Conservation (phyloP, 2,113 vertebrate species). For the Symphodus melops region DNA sequence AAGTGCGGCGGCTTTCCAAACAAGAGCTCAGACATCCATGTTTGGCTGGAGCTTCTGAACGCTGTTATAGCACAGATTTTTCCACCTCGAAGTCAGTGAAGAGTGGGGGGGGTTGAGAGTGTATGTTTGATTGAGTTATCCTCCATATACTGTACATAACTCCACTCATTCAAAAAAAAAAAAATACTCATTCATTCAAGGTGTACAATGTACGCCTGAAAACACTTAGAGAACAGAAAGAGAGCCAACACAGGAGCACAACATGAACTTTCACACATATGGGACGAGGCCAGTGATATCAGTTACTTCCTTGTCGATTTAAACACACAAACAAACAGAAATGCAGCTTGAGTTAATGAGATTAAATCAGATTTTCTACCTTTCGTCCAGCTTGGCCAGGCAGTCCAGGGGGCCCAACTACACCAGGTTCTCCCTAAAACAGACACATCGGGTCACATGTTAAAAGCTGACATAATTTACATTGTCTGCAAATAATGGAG, state of each 20-base stretch:
- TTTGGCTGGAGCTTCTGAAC: conserved; percentile 52
- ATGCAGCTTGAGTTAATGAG: conserved; percentile 8
- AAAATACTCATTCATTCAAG: conserved; percentile 8
- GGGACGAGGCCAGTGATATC: neutral
- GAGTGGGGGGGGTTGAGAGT: neutral
- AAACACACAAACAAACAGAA: conserved; percentile 16
- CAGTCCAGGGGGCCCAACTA: conserved; percentile 85
- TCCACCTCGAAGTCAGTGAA: conserved; percentile 2
- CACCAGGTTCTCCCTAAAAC: conserved; percentile 88
- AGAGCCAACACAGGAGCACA: neutral
- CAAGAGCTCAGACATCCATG: conserved; percentile 65
- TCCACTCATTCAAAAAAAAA: neutral
- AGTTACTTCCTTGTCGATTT: neutral
- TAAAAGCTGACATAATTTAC: neutral
- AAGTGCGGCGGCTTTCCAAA: conserved; percentile 66
- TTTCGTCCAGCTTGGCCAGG: conserved; percentile 89
- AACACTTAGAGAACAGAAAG: neutral
- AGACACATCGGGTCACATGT: conserved; percentile 7
- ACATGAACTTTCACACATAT: conserved; percentile 10
- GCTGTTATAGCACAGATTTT: conserved; percentile 26
- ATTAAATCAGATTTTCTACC: conserved; percentile 77
- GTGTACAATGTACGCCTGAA: conserved; percentile 4
- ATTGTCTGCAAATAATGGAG: neutral
- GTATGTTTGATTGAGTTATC: conserved; percentile 30
- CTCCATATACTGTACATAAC: neutral